Percentiles rank a stretch among this genome's conserved stretches.
These are phyloP conservation scores for Eubasilissa splendida DNA, from an alignment of 2,888 invertebrate genomes.

Conservation along the genomic window DNA sequence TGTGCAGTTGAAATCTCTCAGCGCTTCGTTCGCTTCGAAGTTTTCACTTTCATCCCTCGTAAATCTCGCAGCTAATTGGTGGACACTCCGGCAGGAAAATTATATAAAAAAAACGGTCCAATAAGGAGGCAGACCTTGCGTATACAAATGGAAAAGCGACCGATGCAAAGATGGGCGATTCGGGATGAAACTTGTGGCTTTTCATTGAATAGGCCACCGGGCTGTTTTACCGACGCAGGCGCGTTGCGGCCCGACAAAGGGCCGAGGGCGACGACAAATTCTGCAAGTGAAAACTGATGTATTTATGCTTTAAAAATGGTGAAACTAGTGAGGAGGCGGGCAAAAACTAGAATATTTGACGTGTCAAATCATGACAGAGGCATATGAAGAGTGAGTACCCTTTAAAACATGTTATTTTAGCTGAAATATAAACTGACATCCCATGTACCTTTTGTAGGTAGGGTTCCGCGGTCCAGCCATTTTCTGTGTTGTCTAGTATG, in stretches of 20 bases:
- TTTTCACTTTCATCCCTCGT: constrained; percentile 39
- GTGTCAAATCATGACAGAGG: constrained; percentile 92
- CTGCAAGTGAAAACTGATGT: constrained; percentile 76
- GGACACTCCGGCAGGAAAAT: constrained; percentile 36
- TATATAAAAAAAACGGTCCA: constrained; percentile 39
- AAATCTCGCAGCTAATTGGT: constrained; percentile 30
- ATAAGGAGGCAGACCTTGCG: constrained; percentile 24
- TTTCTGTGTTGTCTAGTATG: constrained; percentile 64
- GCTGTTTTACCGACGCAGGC: constrained; percentile 44
- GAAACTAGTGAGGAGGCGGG: constrained; percentile 86
- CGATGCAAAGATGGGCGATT: constrained; percentile 50
- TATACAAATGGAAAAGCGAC: constrained; percentile 26
- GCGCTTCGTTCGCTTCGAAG: constrained; percentile 42
- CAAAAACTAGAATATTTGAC: constrained; percentile 88
- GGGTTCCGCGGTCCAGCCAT: constrained; percentile 68
- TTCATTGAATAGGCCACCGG: constrained; percentile 56
- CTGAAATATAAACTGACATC: constrained; percentile 61
- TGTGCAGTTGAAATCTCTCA: neutral
- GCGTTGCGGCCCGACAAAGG: constrained; percentile 66
- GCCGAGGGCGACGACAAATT: constrained; percentile 68
- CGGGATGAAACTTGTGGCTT: constrained; percentile 58
- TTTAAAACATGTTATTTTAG: neutral
- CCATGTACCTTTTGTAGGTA: constrained; percentile 66
- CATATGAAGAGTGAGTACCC: constrained; percentile 88
- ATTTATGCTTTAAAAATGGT: constrained; percentile 88